A percentile compares a stretch with the other conserved stretches of the same genome.
These are phyloP conservation scores for Tetraneura akinire DNA, from an alignment of 1,140 invertebrate genomes.

Conservation along the genomic window DNA sequence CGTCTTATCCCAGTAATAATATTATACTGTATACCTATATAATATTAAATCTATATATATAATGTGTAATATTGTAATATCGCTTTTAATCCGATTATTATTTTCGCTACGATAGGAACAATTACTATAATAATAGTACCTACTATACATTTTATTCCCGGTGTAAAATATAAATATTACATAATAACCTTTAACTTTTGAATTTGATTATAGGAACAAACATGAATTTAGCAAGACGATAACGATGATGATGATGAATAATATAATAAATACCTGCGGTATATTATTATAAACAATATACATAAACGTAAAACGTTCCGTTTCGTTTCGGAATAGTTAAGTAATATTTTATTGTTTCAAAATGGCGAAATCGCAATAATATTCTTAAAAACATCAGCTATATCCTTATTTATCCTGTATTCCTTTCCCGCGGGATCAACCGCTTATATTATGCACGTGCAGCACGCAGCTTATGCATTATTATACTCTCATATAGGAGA, in stretches of 20 bases:
- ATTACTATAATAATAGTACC: too few species aligned
- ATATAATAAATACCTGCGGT: slow-evolving; percentile 24
- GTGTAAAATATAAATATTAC: too few species aligned
- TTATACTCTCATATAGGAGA: not conserved
- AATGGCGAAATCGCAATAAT: not conserved
- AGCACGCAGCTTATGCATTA: not conserved
- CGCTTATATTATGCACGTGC: not conserved
- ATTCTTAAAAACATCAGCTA: not conserved
- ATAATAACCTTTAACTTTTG: too few species aligned
- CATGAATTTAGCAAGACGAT: not conserved
- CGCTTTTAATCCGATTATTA: too few species aligned
- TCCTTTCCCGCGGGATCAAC: not conserved
- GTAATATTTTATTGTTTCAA: slow-evolving; percentile 23
- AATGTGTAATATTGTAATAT: too few species aligned
- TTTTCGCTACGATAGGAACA: too few species aligned
- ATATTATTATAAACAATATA: too few species aligned
- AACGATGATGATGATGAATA: too few species aligned
- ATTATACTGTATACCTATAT: too few species aligned
- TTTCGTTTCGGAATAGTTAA: not conserved
- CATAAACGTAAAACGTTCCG: not conserved
- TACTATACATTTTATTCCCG: too few species aligned
- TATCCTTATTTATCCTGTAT: not conserved
- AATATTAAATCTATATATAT: too few species aligned
- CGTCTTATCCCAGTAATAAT: too few species aligned
- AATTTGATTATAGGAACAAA: slow-evolving; percentile 26